Conservation (phyloP, 1,140 invertebrate genomes). For the Drosophila nigrodunni region DNA sequence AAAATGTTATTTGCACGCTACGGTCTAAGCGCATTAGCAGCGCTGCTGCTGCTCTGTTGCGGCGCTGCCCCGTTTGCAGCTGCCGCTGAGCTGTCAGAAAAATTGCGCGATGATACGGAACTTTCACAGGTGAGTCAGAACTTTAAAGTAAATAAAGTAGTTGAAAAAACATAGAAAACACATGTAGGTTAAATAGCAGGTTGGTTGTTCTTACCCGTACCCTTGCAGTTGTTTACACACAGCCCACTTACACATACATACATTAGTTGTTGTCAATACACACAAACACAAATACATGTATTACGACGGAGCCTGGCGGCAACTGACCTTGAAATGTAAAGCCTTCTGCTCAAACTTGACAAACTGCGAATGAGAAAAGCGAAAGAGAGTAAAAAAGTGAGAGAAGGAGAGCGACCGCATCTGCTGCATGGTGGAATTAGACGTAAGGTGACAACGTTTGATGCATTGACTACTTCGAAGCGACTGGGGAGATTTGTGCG, state of each 20-base stretch:
- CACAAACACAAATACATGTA: constrained; percentile 1
- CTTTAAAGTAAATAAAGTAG: constrained; percentile 19
- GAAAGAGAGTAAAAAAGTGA: constrained; percentile 42
- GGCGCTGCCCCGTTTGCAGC: constrained; percentile 54
- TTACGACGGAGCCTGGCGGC: constrained; percentile 27
- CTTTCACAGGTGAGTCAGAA: constrained; percentile 85
- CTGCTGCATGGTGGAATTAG: neutral
- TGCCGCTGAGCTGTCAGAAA: constrained; percentile 74
- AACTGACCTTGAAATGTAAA: constrained; percentile 72
- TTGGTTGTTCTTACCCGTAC: constrained; percentile 28
- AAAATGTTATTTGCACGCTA: constrained; percentile 51
- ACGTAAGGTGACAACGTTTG: too few relatives aligned
- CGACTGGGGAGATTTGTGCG: too few relatives aligned
- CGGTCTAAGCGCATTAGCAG: constrained; percentile 46
- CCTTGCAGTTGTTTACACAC: constrained; percentile 22
- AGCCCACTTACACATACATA: neutral
- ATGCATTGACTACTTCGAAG: too few relatives aligned
- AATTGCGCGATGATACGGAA: constrained; percentile 85
- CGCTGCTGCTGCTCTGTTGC: constrained; percentile 64
- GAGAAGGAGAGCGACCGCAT: constrained; percentile 36
- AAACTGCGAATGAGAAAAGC: constrained; percentile 9
- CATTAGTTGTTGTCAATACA: constrained; percentile 20
- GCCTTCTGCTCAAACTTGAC: constrained; percentile 48
- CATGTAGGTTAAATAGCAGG: constrained; percentile 45
- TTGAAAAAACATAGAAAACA: constrained; percentile 23